A percentile compares a stretch with the other conserved stretches of the same genome.
Conservation (phyloP, 2,888 invertebrate genomes). For the Plagiodera versicolora region DNA sequence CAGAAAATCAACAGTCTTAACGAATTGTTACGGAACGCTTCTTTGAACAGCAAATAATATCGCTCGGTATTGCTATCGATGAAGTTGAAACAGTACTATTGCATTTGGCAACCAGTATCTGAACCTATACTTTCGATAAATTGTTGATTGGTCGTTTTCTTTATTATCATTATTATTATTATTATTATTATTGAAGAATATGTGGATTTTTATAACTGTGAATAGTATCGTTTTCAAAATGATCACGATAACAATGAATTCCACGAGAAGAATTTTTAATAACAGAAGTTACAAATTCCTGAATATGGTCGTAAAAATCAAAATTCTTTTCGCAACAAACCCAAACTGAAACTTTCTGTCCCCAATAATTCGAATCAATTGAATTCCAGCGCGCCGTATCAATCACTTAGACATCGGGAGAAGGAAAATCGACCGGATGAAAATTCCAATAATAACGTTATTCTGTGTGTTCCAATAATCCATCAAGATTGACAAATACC, state of each 20-base stretch:
- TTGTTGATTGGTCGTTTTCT: too few relatives aligned
- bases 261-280: not conserved
- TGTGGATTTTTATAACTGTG: too few relatives aligned
- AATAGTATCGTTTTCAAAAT: too few relatives aligned
- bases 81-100: too few relatives aligned
- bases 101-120: too few relatives aligned
- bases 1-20: not conserved
- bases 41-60: too few relatives aligned
- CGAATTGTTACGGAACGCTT: not conserved
- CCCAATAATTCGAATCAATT: conserved; percentile 1
- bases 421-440: conserved; percentile 20
- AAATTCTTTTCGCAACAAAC: not conserved
- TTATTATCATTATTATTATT: too few relatives aligned
- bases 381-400: conserved; percentile 8
- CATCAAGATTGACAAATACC: conserved; percentile 46
- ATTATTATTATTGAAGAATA: too few relatives aligned
- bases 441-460: conserved; percentile 29
- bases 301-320: not conserved
- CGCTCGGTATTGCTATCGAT: too few relatives aligned
- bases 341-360: not conserved
- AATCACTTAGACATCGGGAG: conserved; percentile 14
- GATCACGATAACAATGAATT: too few relatives aligned
- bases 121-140: too few relatives aligned
- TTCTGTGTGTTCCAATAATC: conserved; percentile 35
- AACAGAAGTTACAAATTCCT: not conserved